Evolutionary conservation across 30 jellyfish, hydroid and myxozoan genomes (phyloP).

Genomic region (Mastigias papua): DNA sequence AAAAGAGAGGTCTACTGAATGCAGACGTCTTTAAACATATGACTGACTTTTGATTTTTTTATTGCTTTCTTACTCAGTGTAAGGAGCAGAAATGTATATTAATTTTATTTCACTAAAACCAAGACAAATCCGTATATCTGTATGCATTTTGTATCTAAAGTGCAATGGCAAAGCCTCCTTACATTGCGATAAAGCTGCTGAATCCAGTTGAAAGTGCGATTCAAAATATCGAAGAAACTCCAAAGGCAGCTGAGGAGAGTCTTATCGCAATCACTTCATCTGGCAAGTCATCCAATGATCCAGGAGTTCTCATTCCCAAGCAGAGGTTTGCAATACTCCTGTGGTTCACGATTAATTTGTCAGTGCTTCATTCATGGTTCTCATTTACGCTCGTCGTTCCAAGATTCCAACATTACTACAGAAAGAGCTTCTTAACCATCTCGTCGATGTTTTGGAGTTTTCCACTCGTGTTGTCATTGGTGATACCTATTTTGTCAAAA

Average conservation of each 20-base stretch:
- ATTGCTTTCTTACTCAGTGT: no score
- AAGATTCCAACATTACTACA: slow-evolving; percentile 28
- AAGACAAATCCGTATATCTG: no score
- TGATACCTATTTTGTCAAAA: slow-evolving; percentile 13
- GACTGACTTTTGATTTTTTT: no score
- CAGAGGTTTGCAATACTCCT: slow-evolving; percentile 15
- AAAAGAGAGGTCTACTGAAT: no score
- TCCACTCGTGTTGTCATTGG: background rate
- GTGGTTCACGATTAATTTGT: slow-evolving; percentile 29
- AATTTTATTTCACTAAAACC: no score
- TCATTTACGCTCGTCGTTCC: slow-evolving; percentile 32
- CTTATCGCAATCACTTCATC: background rate
- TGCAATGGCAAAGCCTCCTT: slow-evolving; percentile 46
- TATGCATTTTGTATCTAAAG: background rate
- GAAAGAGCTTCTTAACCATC: background rate
- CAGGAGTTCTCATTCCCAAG: slow-evolving; percentile 26
- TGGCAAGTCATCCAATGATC: background rate
- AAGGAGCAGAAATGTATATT: no score
- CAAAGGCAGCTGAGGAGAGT: slow-evolving; percentile 18
- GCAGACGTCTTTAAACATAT: no score
- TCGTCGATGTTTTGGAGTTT: background rate
- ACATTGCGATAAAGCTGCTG: slow-evolving; percentile 45
- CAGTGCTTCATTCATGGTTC: slow-evolving; percentile 50
- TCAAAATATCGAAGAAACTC: slow-evolving; percentile 5
- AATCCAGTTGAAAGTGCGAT: slow-evolving; percentile 72